Base-by-base conservation (phyloP, 2,113 vertebrate species). In the Xiphophorus hellerii region DNA sequence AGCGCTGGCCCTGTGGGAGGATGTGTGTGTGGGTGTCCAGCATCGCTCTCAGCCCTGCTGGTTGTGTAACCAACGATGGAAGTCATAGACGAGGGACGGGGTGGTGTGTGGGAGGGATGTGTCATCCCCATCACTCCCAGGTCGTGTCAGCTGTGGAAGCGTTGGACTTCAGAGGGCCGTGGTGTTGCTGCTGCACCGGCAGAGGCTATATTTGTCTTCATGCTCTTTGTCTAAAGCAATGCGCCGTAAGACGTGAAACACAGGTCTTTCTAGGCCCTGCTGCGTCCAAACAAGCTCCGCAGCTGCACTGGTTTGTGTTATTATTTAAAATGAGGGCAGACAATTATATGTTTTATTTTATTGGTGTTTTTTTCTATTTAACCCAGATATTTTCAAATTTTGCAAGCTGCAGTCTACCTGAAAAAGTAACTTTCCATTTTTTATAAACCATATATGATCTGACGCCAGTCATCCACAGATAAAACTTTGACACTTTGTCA, bases 11-110 rank as follows among this genome's bases (percentile, higher is more conserved):
- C 81, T 77, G 93, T 94, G 91, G 91, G 93, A 93, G 84, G 89
- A 89, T 83, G 63, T 42, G 76, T 86, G 87, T 84, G 94, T 94
- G 92, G 92, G 93, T 87, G 94, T 94, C 86, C 84, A 87, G 87
- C 28, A 87, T 86, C 84, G 89, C 87, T 90, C 88, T 92, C 85
- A 64, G 79, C 87, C 80, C 82, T 89, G 71, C 74, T 22, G 84
- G 92, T 95, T 95, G 93, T 89, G 82, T 94, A 95, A 95, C 92
- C 87, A 83, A 79, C 61, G 58, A 88, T 94, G 91, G 88, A 90
- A 93, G 92, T 90, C 89, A 91, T 92, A 93, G 89, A 92, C 82
- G 78, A 91, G 87, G 91, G 91, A 90, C 77, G 75, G 80, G 90
- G 85, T 74, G 87, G 89, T 84, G 92, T 87, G 94, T 92, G 89